Base-by-base conservation (phyloP, 2,888 invertebrate genomes). In the Labia minor region DNA sequence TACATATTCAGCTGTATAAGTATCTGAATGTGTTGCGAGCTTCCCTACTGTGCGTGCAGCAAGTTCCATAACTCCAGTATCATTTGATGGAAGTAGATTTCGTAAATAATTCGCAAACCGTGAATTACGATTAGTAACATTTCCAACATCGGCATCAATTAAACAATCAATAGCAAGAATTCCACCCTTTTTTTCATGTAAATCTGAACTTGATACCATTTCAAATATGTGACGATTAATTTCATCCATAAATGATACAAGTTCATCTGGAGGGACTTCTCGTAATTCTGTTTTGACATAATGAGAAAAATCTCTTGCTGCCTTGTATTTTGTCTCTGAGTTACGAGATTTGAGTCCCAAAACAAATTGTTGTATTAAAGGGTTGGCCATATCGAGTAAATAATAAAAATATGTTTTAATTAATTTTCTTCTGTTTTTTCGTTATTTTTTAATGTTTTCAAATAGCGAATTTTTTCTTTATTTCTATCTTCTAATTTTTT, bases 151-250 rank as follows among this genome's bases (percentile, higher is more conserved):
- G 4, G 94, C 92, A 67, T 92, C 92, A 72, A 96, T 92, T 6
- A 98, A 83, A 74, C 94, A 95, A 72, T 90, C 87, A 74, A 97
- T 97, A 6, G 96, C 95, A 67, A 96, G 79, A 70, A 96, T 95
- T 66, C 95, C 96, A 68, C 96, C 96, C 79, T 95, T 96, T 75
- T 92, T 93, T 77, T 96, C 96, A 78, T 92, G 91, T 37, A 90
- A 87, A 77, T 97, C 95, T 63, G 88, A 86, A 72, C 93, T 92
- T 14, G 92, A 92, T 1, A 96, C 93, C 95, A 97, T 94, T 77
- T 95, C 93, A 77, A 92, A 93, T 71, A 97, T 95, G 75, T 94
- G 92, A 75, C 93, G 92, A 77, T 95, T 95, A 76, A 96, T 94
- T 72, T 93, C 92, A 76, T 97, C 96, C 78, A 96, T 88, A 76